Evolutionary conservation across 2,888 invertebrate genomes (phyloP).

Genomic region (Athetis lepigone): DNA sequence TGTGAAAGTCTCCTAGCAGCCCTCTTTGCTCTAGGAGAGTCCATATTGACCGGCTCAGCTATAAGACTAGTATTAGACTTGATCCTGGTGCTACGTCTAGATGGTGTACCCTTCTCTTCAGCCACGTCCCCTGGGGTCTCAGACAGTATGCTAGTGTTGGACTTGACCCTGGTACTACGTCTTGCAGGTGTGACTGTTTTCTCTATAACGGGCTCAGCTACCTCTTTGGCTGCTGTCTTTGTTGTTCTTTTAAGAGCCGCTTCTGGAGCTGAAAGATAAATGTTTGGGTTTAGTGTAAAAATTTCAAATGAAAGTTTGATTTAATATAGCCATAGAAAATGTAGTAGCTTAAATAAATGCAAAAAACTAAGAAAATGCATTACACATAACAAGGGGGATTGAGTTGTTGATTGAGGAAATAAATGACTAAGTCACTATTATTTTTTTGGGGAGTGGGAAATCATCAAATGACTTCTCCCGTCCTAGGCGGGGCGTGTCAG

Average conservation of each 20-base stretch:
- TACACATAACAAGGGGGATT: conserved; percentile 5
- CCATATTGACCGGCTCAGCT: conserved; percentile 72
- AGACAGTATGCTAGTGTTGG: conserved; percentile 79
- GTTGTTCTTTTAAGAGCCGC: conserved; percentile 70
- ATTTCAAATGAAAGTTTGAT: too few species aligned
- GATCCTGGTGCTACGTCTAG: conserved; percentile 75
- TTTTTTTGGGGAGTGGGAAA: too few species aligned
- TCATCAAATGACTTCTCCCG: too few species aligned
- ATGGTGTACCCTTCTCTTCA: conserved; percentile 72
- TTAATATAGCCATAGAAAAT: too few species aligned
- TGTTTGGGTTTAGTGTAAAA: too few species aligned
- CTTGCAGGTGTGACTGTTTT: conserved; percentile 79
- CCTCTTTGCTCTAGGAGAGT: conserved; percentile 84
- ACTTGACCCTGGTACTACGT: conserved; percentile 78
- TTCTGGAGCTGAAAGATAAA: conserved; percentile 66
- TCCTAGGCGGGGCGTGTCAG: too few species aligned
- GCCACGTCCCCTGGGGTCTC: conserved; percentile 70
- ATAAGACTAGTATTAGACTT: conserved; percentile 72
- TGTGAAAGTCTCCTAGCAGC: conserved; percentile 81
- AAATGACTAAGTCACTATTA: neutral
- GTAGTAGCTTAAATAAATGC: neutral
- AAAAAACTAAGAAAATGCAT: neutral
- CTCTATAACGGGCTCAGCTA: conserved; percentile 71
- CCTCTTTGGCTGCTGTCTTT: conserved; percentile 73
- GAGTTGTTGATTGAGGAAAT: neutral